A percentile compares a stretch with the other conserved stretches of the same genome.
Conservation (phyloP, 2,113 vertebrate genomes). For the Halcyon malimbica region DNA sequence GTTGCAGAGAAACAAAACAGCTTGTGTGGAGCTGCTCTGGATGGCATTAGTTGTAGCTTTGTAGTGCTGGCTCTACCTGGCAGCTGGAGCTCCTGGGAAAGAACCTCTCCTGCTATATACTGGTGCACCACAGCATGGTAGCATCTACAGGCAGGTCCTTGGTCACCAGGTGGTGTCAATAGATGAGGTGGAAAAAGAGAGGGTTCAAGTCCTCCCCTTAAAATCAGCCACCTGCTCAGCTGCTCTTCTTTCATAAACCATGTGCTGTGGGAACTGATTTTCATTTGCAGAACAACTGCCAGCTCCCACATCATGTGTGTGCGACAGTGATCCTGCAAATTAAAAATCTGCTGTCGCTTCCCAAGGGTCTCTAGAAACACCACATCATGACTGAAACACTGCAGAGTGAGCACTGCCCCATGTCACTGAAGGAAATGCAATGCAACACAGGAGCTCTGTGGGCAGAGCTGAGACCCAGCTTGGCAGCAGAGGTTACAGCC, state of each 20-base stretch:
- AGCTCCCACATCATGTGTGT: fast-evolving
- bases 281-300: neutral
- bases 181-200: neutral
- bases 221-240: neutral
- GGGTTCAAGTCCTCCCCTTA: neutral
- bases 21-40: neutral
- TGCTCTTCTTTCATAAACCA: neutral
- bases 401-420: fast-evolving
- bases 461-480: neutral
- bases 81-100: neutral
- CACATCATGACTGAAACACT: neutral
- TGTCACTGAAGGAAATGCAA: neutral
- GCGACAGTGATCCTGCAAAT: neutral
- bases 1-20: neutral
- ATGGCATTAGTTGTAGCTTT: neutral
- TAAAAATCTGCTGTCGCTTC: neutral
- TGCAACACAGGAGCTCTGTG: fast-evolving
- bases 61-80: neutral
- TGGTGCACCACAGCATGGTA: fast-evolving
- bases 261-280: fast-evolving
- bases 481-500: neutral
- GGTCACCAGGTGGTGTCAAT: neutral
- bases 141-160: neutral
- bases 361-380: neutral
- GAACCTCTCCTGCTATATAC: neutral